These are phyloP conservation scores for Pionites leucogaster DNA, from an alignment of 2,113 vertebrate genomes.

Conservation along the genomic window DNA sequence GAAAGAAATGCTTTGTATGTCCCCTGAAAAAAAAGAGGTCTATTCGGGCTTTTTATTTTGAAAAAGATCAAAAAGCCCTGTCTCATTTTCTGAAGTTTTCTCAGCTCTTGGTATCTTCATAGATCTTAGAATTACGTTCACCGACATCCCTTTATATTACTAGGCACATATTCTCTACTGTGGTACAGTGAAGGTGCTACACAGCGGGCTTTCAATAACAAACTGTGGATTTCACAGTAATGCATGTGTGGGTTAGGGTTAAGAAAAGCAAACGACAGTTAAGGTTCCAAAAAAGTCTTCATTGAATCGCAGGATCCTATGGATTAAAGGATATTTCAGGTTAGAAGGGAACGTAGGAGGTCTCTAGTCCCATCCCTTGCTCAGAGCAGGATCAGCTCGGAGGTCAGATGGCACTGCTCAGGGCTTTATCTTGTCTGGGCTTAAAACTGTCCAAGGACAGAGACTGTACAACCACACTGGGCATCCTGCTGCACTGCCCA, in stretches of 20 bases:
- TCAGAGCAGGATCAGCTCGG: background rate
- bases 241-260: background rate
- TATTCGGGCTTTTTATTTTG: background rate
- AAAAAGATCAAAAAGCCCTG: background rate
- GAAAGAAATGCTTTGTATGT: constrained; percentile 21
- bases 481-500: background rate
- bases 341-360: background rate
- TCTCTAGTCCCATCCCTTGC: background rate
- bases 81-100: constrained; percentile 3
- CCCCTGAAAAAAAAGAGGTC: background rate
- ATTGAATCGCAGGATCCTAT: background rate
- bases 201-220: background rate
- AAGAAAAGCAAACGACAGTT: background rate
- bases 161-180: background rate
- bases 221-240: background rate
- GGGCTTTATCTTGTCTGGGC: background rate
- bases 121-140: background rate
- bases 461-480: background rate
- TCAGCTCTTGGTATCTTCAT: background rate
- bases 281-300: background rate
- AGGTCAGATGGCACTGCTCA: background rate
- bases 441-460: background rate
- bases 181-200: background rate
- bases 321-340: background rate
- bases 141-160: background rate